Evolutionary conservation across 2,797 vertebrate genomes (phyloP), one percentile per base, ranked within the genome.

Genomic region (Typhlichthys eigenmanni): DNA sequence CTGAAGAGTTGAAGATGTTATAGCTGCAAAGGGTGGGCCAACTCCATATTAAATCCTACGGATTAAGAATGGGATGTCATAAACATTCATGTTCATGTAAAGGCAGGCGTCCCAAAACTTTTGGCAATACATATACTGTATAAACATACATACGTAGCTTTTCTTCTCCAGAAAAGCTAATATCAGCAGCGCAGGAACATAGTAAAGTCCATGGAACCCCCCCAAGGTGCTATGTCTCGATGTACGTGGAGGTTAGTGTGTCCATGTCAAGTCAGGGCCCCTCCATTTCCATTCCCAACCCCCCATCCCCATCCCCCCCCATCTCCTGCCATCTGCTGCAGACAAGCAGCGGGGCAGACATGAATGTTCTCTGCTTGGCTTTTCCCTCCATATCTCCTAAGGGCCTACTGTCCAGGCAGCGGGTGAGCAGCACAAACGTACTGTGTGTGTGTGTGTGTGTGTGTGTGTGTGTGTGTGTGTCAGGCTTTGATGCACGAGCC

Each of bases 291-390:
- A 47, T 66, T 13, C 19, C 17, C 60, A 72, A 69, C 64, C 72
- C 55, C 55, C 61, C 62, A n/a, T n/a, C n/a, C n/a, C n/a, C n/a
- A n/a, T n/a, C n/a, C 64, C 72, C 55, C 55, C 61, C 62, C 70
- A 64, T 63, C 14, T 45, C n/a, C 62, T 53, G 62, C 59, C 56
- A 47, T 54, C 19, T 4, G 71, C 78, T 75, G 58, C 10, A 64
- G 85, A 66, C 72, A 81, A 76, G 74, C 69, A 76, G n/a, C 64
- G 47, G 60, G 11, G 5, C 49, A 71, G 58, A 80, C 69, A 76
- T 61, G 72, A 79, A 77, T 69, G 58, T 65, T 75, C 77, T 73
- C 63, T 66, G 67, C 55, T 3, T 55, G 72, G 54, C 53, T 65
- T 60, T 64, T 66, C 4, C 11, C 66, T 80, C 71, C 58, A 66